These are phyloP conservation scores for Amblyraja radiata DNA, from an alignment of 2,797 vertebrate species.

Conservation along the genomic window DNA sequence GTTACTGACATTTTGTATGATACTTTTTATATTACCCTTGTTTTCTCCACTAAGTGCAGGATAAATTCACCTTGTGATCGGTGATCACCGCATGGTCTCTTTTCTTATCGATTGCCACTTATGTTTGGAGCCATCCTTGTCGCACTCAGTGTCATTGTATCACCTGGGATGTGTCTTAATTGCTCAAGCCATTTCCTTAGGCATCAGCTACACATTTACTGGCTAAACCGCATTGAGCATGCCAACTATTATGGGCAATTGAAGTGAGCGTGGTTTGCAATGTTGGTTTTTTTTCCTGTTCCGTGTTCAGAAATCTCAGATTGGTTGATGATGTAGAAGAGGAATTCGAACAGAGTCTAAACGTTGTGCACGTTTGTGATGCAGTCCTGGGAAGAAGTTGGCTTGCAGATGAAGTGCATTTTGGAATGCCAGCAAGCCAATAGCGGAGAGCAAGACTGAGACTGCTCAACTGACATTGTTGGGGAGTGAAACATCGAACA, in stretches of 20 bases:
- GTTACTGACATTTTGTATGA: background rate
- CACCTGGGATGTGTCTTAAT: background rate
- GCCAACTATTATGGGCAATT: background rate
- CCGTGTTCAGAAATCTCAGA: background rate
- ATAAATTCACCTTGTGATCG: background rate
- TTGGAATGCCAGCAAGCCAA: too few species aligned
- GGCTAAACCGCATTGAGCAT: background rate
- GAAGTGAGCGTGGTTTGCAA: background rate
- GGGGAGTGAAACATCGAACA: too few species aligned
- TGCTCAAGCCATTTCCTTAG: background rate
- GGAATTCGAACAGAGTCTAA: background rate
- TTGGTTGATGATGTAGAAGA: background rate
- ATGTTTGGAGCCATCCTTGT: background rate
- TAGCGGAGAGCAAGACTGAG: too few species aligned
- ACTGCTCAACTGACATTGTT: too few species aligned
- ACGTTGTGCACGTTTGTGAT: background rate
- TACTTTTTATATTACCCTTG: background rate
- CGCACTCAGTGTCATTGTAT: too few species aligned
- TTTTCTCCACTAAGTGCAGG: background rate
- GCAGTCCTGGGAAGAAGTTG: too few species aligned
- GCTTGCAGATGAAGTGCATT: too few species aligned
- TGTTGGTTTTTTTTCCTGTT: background rate
- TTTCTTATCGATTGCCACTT: background rate
- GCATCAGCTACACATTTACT: background rate
- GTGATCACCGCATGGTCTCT: background rate